Percentiles rank a stretch among this genome's conserved stretches.
Conservation (phyloP, 2,888 invertebrate genomes). For the Anagyrus pseudococci region DNA sequence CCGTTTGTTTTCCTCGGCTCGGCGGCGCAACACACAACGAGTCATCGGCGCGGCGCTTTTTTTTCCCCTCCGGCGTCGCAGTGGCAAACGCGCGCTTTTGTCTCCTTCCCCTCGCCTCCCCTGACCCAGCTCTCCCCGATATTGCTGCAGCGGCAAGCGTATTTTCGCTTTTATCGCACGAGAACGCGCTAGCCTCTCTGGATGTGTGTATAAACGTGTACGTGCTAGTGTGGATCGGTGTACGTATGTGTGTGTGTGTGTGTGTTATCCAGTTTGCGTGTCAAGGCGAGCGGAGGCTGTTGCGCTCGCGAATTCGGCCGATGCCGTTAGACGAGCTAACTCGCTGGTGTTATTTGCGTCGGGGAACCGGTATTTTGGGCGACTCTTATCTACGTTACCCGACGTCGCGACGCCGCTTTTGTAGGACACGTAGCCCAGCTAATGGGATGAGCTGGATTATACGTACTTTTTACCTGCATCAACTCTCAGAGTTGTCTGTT, state of each 20-base stretch:
- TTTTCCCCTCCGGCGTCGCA: conserved; percentile 1
- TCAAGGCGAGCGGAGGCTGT: conserved; percentile 26
- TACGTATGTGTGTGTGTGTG: neutral
- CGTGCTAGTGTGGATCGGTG: neutral
- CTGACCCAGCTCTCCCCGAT: neutral
- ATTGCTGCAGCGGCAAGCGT: neutral
- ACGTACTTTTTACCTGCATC: no score
- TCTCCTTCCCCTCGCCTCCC: neutral
- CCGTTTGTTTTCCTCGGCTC: conserved; percentile 29
- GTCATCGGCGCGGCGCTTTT: conserved; percentile 23
- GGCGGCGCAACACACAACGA: neutral
- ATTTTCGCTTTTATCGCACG: neutral
- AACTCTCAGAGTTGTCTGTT: neutral
- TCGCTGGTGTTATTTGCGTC: no score
- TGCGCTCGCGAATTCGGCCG: conserved; percentile 5
- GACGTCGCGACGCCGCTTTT: neutral
- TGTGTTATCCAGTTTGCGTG: conserved; percentile 30
- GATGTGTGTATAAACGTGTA: no score
- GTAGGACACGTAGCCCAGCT: neutral
- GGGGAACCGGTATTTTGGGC: conserved; percentile 21
- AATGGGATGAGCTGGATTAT: neutral
- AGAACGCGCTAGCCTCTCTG: no score
- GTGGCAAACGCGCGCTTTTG: no score
- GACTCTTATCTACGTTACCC: neutral
- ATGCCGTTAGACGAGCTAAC: conserved; percentile 23